These are phyloP conservation scores for Melanerpes aurifrons DNA, from an alignment of 2,113 vertebrate genomes.

Conservation along the genomic window DNA sequence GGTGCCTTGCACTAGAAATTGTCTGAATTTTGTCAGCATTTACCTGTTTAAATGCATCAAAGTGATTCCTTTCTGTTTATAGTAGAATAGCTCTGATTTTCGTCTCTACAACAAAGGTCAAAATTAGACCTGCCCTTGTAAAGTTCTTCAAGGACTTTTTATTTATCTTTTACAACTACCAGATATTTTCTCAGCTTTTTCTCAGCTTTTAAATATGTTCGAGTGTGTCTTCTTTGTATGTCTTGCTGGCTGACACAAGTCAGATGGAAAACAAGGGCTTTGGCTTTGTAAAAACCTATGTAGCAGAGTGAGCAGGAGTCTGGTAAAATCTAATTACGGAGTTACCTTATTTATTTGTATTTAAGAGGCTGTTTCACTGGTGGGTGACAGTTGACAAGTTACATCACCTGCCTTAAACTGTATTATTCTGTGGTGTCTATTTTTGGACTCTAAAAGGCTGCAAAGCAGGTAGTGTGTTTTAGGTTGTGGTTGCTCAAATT, in stretches of 20 bases:
- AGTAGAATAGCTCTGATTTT: neutral
- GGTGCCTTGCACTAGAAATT: accelerated
- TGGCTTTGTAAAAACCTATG: neutral
- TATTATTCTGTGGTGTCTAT: neutral
- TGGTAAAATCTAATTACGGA: neutral
- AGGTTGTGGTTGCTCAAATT: neutral
- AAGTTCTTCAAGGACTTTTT: neutral
- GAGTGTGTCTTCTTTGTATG: neutral
- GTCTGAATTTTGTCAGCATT: neutral
- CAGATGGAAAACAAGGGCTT: neutral
- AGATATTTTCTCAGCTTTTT: neutral
- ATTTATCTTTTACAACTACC: neutral
- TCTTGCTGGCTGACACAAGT: neutral
- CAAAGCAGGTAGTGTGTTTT: neutral
- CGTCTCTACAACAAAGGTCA: neutral
- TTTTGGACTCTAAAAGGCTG: neutral
- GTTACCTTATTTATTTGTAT: neutral
- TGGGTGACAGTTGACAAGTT: neutral
- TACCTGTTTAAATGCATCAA: neutral
- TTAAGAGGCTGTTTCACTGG: neutral
- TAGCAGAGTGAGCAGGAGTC: neutral
- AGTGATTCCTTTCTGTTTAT: neutral
- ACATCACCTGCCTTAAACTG: neutral
- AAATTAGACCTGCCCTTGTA: neutral
- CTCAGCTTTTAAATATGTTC: neutral